Conservation (phyloP, 2,888 invertebrate genomes). For the Eretmocerus hayati region DNA sequence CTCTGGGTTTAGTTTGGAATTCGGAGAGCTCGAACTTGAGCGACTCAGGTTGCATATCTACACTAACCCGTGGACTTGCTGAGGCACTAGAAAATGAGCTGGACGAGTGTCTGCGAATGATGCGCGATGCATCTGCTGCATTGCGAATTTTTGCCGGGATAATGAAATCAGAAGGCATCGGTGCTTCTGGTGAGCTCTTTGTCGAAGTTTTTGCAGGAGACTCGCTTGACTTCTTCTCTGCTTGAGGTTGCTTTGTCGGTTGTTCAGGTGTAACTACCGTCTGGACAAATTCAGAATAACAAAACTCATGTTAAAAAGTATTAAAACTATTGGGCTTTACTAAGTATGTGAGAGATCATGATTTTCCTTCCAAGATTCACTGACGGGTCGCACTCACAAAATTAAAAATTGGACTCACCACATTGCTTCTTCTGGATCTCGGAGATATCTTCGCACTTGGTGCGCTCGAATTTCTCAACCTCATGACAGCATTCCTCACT, state of each 20-base stretch:
- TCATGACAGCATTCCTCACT: conserved; percentile 55
- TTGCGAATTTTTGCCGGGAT: conserved; percentile 36
- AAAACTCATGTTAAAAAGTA: too few relatives aligned
- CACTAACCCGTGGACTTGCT: conserved; percentile 56
- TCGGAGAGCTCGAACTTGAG: conserved; percentile 10
- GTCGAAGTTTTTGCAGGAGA: not conserved
- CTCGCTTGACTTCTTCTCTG: conserved; percentile 20
- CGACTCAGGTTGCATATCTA: conserved; percentile 24
- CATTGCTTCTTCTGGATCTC: conserved; percentile 44
- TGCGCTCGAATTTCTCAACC: conserved; percentile 48
- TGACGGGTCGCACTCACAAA: too few relatives aligned
- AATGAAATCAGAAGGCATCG: conserved; percentile 33
- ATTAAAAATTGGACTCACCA: conserved; percentile 41
- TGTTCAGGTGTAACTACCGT: conserved; percentile 1
- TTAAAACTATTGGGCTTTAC: too few relatives aligned
- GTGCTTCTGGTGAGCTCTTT: not conserved
- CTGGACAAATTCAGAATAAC: too few relatives aligned
- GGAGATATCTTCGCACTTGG: conserved; percentile 52
- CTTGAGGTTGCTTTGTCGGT: not conserved
- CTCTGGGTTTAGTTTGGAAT: conserved; percentile 30
- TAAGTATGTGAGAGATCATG: too few relatives aligned
- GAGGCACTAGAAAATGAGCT: conserved; percentile 72
- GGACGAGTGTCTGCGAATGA: conserved; percentile 75
- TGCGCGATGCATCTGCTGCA: conserved; percentile 69
- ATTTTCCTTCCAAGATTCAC: too few relatives aligned